Evolutionary conservation across 2,888 invertebrate species (phyloP), one percentile per base, ranked within the genome.

Genomic region (Meiosimyza platycephala): DNA sequence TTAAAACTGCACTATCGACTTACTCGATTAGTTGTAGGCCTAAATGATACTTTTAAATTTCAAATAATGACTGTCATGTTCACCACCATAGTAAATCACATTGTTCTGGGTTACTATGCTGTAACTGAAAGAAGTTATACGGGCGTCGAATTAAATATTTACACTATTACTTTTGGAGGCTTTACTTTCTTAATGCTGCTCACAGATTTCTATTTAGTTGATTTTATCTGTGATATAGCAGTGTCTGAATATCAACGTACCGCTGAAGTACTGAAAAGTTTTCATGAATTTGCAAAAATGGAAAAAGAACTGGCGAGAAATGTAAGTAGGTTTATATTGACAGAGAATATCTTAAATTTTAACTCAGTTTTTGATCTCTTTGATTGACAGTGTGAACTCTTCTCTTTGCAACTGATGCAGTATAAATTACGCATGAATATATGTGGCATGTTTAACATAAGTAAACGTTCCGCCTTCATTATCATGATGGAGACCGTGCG

Each of bases 361-460:
- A 6, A 33, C 15, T 15, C 2, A 60, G n/a, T 62, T 62, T 15
- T 15, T 47, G 11, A 2, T 59, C 15, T 28, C 59, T 15, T 57
- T 57, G 1, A n/a, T n/a, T 63, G 18, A 11, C 48, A 69, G 69
- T 62, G 69, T 47, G 69, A 69, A 11, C 15, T 50, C 6, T 69
- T 69, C 22, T 60, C 69, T 11, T 28, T 69, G 33, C 69, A 69
- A 33, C 51, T 69, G n/a, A 62, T 69, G 69, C 69, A 33, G 48
- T 12, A 51, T n/a, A 69, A 60, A 22, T 47, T 69, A 40, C 60
- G 51, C 51, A 69, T 69, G 13, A 50, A 40, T 33, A 60, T 69
- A 13, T 48, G 69, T 11, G 69, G 69, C 51, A 50, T 69, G 60
- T 69, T 69, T 28, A 60, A 50, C 15, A 2, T 69, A 28, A 62